Evolutionary conservation across 2,113 vertebrate genomes (phyloP), one percentile per base, ranked within the genome.

Genomic region (Burhinus oedicnemus): DNA sequence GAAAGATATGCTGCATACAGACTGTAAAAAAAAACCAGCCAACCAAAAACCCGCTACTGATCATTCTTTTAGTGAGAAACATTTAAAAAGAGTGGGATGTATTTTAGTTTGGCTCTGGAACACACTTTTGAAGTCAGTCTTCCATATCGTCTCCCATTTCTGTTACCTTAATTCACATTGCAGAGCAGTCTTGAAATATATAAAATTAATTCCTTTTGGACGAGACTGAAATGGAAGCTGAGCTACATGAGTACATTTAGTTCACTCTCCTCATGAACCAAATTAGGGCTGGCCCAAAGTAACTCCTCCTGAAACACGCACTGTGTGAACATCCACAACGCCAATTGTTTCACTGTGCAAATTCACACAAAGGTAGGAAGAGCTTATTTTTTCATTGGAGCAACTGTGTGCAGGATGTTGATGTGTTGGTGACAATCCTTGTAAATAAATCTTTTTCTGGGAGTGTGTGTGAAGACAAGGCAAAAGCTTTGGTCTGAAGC

Each of bases 11-110:
- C 29, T 78, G 20, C 23, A 32, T 86, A 36, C 27, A 58, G 38
- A 71, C 44, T 47, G 32, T 47, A 40, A 55, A 65, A 61, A 66
- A 42, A 72, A 23, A 4, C 2, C 5, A 68, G 20, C 10, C 20
- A 58, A 68, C 12, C 16, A 32, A 75, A 45, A 75, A 15, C 0
- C 0, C 5, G 1, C 4, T 19, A 19, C 34, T 30, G 26, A 44
- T 71, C 15, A 26, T 81, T 62, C 29, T 66, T 81, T 47, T 89
- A 25, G 30, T 69, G 70, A 34, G 22, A 89, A 89, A 69, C 27
- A n/a, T 13, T 75, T 61, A 8, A 58, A 82, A 89, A 42, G 66
- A 69, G 7, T 14, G 14, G 58, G 34, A 12, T 69, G 6, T 44
- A 25, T 72, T 77, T 85, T 62, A 27, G 12, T 36, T 72, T 91